These are phyloP conservation scores for Lycodopsis pacificus DNA, from an alignment of 2,797 vertebrate genomes.

Conservation along the genomic window DNA sequence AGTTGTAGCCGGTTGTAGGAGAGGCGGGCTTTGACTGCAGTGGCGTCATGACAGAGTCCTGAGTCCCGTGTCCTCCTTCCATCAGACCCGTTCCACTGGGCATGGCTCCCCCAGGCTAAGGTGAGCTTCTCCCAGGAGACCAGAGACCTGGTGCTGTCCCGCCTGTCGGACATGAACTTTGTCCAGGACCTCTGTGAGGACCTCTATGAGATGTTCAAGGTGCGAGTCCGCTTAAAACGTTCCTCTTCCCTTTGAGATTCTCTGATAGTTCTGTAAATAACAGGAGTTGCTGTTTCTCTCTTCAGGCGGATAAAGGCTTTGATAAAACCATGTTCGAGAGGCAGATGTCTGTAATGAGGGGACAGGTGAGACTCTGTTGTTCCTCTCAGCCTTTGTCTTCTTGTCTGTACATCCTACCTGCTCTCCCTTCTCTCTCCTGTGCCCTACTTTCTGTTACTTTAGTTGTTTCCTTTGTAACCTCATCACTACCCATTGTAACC, in stretches of 20 bases:
- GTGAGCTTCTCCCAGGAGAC: conserved; percentile 97
- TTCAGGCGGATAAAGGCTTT: conserved; percentile 93
- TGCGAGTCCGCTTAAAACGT: not conserved
- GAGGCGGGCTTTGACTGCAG: not conserved
- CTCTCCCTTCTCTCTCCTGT: conserved; percentile 12
- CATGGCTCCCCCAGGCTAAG: conserved; percentile 97
- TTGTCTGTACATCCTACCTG: conserved; percentile 2
- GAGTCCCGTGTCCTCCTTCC: not conserved
- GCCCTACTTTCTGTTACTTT: conserved; percentile 22
- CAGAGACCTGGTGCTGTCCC: conserved; percentile 91
- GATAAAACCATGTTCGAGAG: conserved; percentile 96
- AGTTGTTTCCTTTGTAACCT: not conserved
- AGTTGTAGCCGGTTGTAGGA: no score
- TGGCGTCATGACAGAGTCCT: not conserved
- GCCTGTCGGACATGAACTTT: conserved; percentile 98
- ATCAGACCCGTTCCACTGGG: conserved; percentile 98
- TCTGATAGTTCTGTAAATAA: not conserved
- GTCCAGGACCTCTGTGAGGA: conserved; percentile 99
- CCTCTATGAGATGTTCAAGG: conserved; percentile 97
- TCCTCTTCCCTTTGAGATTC: not conserved
- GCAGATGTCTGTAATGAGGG: conserved; percentile 99
- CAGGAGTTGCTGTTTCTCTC: not conserved
- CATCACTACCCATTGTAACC: not conserved
- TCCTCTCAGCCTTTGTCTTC: not conserved
- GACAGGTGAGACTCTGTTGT: conserved; percentile 88